A percentile compares a stretch with the other conserved stretches of the same genome.
phyloP scores from a whole-genome alignment of 2,113 vertebrate genomes.

The Perognathus longimembris region DNA sequence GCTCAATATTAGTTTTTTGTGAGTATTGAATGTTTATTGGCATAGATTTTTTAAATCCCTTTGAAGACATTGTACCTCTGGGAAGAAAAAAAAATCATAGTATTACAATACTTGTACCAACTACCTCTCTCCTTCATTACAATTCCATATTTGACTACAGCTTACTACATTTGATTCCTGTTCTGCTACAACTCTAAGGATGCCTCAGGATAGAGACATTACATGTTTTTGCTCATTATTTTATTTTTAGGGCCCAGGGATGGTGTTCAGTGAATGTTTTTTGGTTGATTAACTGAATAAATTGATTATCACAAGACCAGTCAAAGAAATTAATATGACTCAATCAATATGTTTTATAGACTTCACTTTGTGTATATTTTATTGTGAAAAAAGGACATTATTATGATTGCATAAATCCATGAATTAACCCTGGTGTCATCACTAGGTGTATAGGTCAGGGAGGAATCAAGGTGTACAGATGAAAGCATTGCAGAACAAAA shows the following conservation, averaged over 20 bases:
- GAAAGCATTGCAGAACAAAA: background rate
- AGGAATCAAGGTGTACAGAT: background rate
- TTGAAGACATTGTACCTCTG: background rate
- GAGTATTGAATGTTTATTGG: no score
- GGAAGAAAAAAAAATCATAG: background rate
- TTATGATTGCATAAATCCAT: background rate
- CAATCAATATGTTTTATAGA: background rate
- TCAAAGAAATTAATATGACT: conserved; percentile 2
- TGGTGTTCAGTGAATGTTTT: background rate
- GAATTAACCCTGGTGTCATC: background rate
- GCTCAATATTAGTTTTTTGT: background rate
- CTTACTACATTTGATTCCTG: background rate
- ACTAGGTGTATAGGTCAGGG: background rate
- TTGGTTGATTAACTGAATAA: conserved; percentile 7
- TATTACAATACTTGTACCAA: background rate
- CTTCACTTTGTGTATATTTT: conserved; percentile 6
- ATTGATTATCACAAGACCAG: background rate
- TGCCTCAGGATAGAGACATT: background rate
- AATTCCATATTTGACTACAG: background rate
- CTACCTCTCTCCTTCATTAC: background rate
- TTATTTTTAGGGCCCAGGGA: background rate
- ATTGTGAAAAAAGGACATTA: conserved; percentile 26
- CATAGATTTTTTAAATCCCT: background rate
- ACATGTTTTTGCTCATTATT: background rate
- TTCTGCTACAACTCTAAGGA: background rate